Conservation (phyloP, 2,888 invertebrate species). For the Spisula subtruncata region DNA sequence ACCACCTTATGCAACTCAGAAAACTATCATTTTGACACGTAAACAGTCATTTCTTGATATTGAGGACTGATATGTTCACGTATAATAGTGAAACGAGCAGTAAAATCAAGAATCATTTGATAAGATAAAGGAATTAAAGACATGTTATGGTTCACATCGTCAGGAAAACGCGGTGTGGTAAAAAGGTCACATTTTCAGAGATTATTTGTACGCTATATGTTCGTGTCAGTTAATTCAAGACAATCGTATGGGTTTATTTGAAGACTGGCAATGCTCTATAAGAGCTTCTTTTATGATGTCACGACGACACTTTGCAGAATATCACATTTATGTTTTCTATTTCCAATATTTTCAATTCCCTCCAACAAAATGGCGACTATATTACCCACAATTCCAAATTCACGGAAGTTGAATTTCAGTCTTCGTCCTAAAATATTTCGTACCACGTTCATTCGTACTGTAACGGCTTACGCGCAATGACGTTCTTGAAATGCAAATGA, state of each 20-base stretch:
- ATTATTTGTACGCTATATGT: neutral
- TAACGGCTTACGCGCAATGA: neutral
- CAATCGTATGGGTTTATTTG: neutral
- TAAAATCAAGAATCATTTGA: conserved; percentile 24
- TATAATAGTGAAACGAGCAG: neutral
- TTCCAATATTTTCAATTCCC: conserved; percentile 60
- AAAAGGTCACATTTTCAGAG: conserved; percentile 67
- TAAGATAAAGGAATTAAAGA: conserved; percentile 14
- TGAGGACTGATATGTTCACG: neutral
- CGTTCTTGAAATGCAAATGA: neutral
- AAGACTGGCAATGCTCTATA: neutral
- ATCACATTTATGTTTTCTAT: conserved; percentile 2
- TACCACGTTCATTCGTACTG: neutral
- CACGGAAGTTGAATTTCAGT: neutral
- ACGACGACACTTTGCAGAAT: neutral
- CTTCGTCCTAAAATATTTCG: conserved; percentile 16
- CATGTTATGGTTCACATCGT: conserved; percentile 52
- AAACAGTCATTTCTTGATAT: neutral
- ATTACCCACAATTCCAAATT: conserved; percentile 35
- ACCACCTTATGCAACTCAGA: neutral
- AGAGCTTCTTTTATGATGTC: neutral
- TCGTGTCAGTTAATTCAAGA: neutral
- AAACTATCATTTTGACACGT: neutral
- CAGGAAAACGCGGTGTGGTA: conserved; percentile 51
- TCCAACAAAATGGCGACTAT: conserved; percentile 74